These are phyloP conservation scores for Conistra vaccinii DNA, from an alignment of 2,888 invertebrate genomes.

Conservation along the genomic window DNA sequence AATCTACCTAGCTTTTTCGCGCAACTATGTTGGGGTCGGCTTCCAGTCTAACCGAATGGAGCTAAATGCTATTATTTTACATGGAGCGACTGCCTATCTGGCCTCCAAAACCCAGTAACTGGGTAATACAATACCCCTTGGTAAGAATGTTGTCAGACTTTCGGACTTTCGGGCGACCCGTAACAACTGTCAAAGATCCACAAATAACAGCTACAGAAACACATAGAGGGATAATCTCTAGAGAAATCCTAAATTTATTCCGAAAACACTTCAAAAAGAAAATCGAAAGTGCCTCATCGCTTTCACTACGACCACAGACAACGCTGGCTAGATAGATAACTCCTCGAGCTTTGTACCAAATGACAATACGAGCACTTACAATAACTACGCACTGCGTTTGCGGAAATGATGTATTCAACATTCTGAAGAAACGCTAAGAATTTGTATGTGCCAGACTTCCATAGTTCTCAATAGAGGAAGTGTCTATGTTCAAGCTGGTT, in stretches of 20 bases:
- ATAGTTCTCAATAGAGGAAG: conserved; percentile 23
- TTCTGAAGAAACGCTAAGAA: conserved; percentile 39
- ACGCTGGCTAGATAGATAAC: conserved; percentile 63
- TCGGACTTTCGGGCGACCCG: too few species aligned
- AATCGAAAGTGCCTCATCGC: conserved; percentile 30
- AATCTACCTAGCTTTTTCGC: too few species aligned
- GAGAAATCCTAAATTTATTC: too few species aligned
- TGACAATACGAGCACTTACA: conserved; percentile 79
- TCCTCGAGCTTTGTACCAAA: conserved; percentile 73
- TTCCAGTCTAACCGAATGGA: too few species aligned
- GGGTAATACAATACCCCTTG: too few species aligned
- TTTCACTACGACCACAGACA: conserved; percentile 37
- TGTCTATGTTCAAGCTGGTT: conserved; percentile 8
- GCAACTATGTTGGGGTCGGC: too few species aligned
- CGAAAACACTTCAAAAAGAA: neutral
- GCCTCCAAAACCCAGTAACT: too few species aligned
- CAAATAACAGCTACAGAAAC: neutral
- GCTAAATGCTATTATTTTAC: too few species aligned
- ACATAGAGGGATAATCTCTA: neutral
- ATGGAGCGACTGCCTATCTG: too few species aligned
- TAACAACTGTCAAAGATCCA: too few species aligned
- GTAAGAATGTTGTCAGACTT: too few species aligned
- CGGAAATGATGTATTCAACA: conserved; percentile 66
- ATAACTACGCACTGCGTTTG: conserved; percentile 75
- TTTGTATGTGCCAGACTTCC: conserved; percentile 35